Conservation (phyloP, 2,113 vertebrate genomes). For the Microcebus jonahi region DNA sequence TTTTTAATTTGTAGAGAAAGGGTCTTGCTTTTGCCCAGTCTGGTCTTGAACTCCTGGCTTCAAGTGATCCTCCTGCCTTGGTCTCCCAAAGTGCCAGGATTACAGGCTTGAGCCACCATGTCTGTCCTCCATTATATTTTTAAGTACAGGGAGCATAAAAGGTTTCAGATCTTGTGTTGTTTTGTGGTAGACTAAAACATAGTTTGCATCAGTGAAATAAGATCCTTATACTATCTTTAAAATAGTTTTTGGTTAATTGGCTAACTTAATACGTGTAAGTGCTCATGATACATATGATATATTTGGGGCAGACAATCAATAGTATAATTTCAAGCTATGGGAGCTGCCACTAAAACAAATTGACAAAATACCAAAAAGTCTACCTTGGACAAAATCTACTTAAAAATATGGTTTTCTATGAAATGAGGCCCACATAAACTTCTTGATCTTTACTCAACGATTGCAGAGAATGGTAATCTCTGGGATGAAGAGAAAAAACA, state of each 20-base stretch:
- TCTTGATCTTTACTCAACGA: conserved; percentile 42
- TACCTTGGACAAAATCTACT: background rate
- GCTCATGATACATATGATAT: background rate
- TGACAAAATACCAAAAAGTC: conserved; percentile 3
- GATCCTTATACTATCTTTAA: conserved; percentile 24
- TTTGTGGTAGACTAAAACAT: conserved; percentile 23
- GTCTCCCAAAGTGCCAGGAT: too few relatives aligned
- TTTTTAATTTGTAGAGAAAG: too few relatives aligned
- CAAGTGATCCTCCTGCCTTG: too few relatives aligned
- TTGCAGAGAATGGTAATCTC: background rate
- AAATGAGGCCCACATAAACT: background rate
- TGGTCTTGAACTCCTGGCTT: too few relatives aligned
- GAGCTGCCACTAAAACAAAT: conserved; percentile 10
- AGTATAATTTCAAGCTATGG: conserved; percentile 2
- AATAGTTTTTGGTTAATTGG: conserved; percentile 23
- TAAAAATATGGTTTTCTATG: conserved; percentile 11
- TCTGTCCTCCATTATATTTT: background rate
- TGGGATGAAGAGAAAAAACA: background rate
- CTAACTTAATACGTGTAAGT: background rate
- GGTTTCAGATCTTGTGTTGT: background rate
- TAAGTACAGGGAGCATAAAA: background rate
- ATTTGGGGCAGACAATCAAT: background rate
- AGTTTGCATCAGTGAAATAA: conserved; percentile 22
- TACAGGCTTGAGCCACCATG: too few relatives aligned
- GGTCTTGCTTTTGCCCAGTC: too few relatives aligned